phyloP scores from a whole-genome alignment of 2,797 vertebrate genomes.

The Pteronotus mesoamericanus region DNA sequence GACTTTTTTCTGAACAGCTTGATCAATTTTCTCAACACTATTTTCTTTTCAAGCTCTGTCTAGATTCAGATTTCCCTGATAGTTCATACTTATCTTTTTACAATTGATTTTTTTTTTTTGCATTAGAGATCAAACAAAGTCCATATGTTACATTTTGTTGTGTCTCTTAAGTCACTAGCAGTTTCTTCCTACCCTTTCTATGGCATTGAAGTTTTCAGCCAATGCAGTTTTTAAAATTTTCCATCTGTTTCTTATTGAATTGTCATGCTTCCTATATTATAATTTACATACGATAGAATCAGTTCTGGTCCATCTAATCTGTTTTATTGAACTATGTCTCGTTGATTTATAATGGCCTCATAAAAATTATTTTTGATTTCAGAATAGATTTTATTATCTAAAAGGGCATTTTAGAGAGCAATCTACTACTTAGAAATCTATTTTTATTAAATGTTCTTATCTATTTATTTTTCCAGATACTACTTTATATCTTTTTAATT shows the following conservation, averaged over 20 bases:
- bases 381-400: constrained; percentile 15
- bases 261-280: not conserved
- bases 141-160: not conserved
- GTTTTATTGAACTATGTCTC: constrained; percentile 2
- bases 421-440: not conserved
- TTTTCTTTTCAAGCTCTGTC: not conserved
- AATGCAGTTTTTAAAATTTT: not conserved
- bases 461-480: not conserved
- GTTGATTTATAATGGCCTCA: not conserved
- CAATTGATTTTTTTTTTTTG: not conserved
- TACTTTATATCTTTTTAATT: not conserved
- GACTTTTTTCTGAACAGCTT: not conserved
- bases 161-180: not conserved
- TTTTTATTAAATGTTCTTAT: constrained; percentile 3
- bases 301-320: not conserved
- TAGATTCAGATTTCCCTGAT: not conserved
- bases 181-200: not conserved
- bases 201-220: not conserved
- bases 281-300: not conserved
- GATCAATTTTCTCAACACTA: not conserved
- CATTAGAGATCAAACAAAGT: not conserved
- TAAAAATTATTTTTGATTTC: constrained; percentile 40
- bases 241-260: not conserved
- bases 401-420: not conserved
- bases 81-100: not conserved